Conservation (phyloP, 2,113 vertebrate genomes). For the Notechis scutatus region DNA sequence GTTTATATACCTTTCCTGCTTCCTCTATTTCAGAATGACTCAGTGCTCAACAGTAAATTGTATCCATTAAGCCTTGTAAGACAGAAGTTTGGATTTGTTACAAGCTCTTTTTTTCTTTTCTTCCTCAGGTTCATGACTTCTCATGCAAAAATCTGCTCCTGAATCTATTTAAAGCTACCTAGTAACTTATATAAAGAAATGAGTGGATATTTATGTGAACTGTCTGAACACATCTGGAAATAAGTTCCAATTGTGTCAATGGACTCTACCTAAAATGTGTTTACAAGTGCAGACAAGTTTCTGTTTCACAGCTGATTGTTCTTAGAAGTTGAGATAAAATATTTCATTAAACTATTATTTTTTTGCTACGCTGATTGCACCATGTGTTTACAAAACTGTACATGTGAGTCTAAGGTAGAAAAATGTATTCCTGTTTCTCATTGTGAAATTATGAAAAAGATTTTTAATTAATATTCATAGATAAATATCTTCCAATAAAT, state of each 20-base stretch:
- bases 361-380: background rate
- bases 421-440: background rate
- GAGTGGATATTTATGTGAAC: background rate
- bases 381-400: background rate
- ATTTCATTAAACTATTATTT: background rate
- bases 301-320: background rate
- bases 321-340: background rate
- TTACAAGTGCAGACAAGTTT: background rate
- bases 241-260: background rate
- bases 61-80: background rate
- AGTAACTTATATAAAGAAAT: background rate
- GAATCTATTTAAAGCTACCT: background rate
- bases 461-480: background rate
- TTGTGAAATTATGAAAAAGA: background rate
- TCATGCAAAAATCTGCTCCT: background rate
- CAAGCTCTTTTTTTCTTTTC: background rate
- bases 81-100: background rate
- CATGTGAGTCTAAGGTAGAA: background rate
- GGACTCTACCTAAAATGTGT: background rate
- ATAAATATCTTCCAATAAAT: background rate
- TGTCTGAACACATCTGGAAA: background rate
- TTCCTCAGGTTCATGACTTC: background rate
- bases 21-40: background rate
- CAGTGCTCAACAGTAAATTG: background rate
- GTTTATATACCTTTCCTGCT: background rate